phyloP scores from a whole-genome alignment of 2,888 invertebrate genomes.

The Leptinotarsa juncta region DNA sequence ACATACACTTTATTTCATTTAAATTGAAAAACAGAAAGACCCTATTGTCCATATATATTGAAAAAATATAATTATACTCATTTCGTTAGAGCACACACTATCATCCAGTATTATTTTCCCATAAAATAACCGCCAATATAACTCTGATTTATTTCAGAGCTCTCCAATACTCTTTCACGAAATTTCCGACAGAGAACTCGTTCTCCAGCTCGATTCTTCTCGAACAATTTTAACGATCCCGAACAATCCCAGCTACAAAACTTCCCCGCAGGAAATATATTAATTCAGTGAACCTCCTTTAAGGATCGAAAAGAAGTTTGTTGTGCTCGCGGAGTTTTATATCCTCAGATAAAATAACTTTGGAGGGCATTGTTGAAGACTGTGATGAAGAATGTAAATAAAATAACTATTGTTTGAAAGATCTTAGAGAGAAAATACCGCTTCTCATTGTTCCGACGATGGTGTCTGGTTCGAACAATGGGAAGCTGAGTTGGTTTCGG shows the following conservation, averaged over 20 bases:
- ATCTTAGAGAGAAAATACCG: neutral
- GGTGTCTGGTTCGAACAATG: neutral
- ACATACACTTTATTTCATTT: too few species aligned
- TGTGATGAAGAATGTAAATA: conserved; percentile 3
- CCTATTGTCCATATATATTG: too few species aligned
- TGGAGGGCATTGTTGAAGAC: conserved; percentile 10
- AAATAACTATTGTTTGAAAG: neutral
- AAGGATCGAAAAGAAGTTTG: conserved; percentile 16
- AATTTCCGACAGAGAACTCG: neutral
- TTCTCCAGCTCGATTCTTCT: neutral
- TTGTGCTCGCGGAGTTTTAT: conserved; percentile 11
- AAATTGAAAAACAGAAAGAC: too few species aligned
- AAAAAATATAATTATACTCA: too few species aligned
- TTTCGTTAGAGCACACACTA: too few species aligned
- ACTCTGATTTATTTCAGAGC: neutral
- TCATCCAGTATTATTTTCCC: too few species aligned
- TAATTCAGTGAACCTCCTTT: conserved; percentile 17
- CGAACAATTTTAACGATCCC: conserved; percentile 9
- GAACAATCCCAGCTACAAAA: conserved; percentile 19
- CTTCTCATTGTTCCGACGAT: neutral
- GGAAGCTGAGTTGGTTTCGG: too few species aligned
- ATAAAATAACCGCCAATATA: neutral
- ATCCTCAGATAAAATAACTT: conserved; percentile 10
- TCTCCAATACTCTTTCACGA: neutral
- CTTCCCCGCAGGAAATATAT: conserved; percentile 6